phyloP scores from a whole-genome alignment of 2,113 vertebrate species.

The Physeter macrocephalus region DNA sequence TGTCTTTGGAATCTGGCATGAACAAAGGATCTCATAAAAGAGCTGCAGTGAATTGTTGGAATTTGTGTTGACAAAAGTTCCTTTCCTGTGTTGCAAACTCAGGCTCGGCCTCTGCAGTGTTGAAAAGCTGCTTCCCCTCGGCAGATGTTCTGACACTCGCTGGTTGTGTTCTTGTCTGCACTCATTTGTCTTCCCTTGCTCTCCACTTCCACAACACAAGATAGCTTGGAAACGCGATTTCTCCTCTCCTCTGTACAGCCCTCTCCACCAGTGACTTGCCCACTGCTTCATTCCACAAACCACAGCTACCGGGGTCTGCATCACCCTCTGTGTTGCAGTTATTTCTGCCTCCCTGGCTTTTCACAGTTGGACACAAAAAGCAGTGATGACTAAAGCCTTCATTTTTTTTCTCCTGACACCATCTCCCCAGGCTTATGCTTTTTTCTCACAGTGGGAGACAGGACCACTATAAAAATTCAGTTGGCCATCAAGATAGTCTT shows the following conservation, averaged over 20 bases:
- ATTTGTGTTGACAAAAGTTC: constrained; percentile 50
- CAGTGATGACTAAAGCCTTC: constrained; percentile 12
- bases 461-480: constrained; percentile 18
- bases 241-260: neutral
- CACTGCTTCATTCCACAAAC: neutral
- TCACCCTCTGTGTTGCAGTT: neutral
- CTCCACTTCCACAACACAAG: neutral
- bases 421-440: constrained; percentile 18
- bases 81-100: constrained; percentile 46
- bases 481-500: neutral
- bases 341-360: constrained; percentile 23
- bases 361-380: constrained; percentile 38
- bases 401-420: constrained; percentile 22
- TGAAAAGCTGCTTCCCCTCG: neutral
- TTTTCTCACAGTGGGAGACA: constrained; percentile 5
- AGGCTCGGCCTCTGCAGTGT: neutral
- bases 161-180: neutral
- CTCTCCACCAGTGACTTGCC: neutral
- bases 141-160: constrained; percentile 17
- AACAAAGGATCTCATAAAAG: constrained; percentile 36
- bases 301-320: neutral
- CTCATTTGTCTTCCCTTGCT: constrained; percentile 11
- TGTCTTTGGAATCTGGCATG: neutral
- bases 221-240: neutral
- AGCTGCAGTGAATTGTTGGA: constrained; percentile 28